phyloP scores from a whole-genome alignment of 2,888 invertebrate species.

The Rapana venosa region DNA sequence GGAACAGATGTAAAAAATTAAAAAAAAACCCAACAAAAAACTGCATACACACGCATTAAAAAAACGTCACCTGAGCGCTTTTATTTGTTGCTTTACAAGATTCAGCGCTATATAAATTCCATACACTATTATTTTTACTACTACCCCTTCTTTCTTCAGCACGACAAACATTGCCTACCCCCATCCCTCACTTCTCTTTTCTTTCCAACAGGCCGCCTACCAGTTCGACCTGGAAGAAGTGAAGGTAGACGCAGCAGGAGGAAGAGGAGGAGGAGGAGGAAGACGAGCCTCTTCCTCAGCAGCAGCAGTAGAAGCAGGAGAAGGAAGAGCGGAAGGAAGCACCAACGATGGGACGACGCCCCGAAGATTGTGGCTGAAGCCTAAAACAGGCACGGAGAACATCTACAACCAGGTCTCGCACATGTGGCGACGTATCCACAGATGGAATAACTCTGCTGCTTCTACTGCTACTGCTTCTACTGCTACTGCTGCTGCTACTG shows the following conservation, averaged over 20 bases:
- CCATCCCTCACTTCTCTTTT: neutral
- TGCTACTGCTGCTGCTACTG: too few species aligned
- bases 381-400: neutral
- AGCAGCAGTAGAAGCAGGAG: neutral
- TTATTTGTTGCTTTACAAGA: too few species aligned
- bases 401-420: slow-evolving; percentile 17
- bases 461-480: too few species aligned
- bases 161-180: neutral
- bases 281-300: neutral
- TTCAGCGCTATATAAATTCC: too few species aligned
- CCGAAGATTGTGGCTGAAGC: neutral
- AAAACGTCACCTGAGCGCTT: too few species aligned
- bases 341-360: neutral
- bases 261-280: neutral
- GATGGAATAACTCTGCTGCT: neutral
- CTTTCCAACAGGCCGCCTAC: neutral
- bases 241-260: neutral
- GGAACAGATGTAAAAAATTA: too few species aligned
- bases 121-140: too few species aligned
- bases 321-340: neutral
- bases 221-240: neutral
- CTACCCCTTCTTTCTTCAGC: too few species aligned
- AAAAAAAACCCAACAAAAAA: too few species aligned
- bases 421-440: neutral
- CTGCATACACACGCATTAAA: too few species aligned